phyloP scores from a whole-genome alignment of 2,888 invertebrate genomes.

The Leptinotarsa juncta region DNA sequence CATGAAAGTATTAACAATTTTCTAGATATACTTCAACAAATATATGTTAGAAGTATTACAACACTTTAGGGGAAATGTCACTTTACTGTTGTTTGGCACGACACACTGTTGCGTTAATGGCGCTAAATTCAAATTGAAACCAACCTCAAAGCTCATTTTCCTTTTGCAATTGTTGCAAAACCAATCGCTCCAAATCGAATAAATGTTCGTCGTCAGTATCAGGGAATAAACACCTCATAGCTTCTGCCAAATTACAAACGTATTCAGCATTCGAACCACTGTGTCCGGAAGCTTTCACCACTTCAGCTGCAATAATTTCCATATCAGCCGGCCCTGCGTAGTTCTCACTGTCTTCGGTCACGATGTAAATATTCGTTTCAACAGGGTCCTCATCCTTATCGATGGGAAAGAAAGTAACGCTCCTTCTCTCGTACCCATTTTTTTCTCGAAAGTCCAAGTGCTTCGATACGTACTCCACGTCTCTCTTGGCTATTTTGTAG shows the following conservation, averaged over 20 bases:
- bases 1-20: no score
- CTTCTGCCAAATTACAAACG: conserved; percentile 83
- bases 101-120: no score
- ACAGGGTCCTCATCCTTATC: conserved; percentile 68
- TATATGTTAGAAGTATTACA: no score
- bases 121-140: not conserved
- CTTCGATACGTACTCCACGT: conserved; percentile 77
- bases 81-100: no score
- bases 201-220: conserved; percentile 82
- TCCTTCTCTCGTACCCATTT: conserved; percentile 85
- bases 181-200: conserved; percentile 56
- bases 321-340: conserved; percentile 80
- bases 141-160: not conserved
- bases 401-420: conserved; percentile 79
- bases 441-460: conserved; percentile 93
- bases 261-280: conserved; percentile 95
- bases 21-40: no score
- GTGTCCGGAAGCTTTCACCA: conserved; percentile 71
- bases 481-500: conserved; percentile 81
- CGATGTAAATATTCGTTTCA: conserved; percentile 83
- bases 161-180: not conserved
- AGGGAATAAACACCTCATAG: conserved; percentile 82
- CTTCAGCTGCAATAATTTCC: conserved; percentile 81
- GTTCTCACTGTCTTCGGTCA: conserved; percentile 79
- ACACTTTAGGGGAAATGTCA: no score